Evolutionary conservation across 2,888 invertebrate genomes (phyloP), one percentile per base, ranked within the genome.

Genomic region (Troides aeacus): DNA sequence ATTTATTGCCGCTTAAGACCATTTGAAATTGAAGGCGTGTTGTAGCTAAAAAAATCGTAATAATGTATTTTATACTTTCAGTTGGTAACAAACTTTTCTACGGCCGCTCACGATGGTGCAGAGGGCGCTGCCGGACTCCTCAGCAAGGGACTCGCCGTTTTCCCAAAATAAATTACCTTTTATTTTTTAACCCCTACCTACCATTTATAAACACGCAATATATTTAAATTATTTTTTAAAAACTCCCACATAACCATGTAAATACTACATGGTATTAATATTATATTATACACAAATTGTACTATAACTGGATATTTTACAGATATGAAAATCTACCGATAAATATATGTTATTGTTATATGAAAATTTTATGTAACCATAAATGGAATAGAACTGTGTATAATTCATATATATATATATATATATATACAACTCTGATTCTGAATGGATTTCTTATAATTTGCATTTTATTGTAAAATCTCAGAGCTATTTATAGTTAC

Each of bases 71-170:
- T 21, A 17, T 69, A 36, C 71, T 83, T 78, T 1, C 81, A 93
- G 93, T 71, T 93, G 77, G 80, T 89, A 68, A 79, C 89, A 4
- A 88, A 87, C 75, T 71, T 92, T 21, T 84, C 91, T 0, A 75
- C 86, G 0, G 88, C 86, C 1, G 84, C 87, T 5, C 88, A 92
- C 62, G 90, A 93, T 24, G 93, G 93, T 10, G 86, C 92, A 1
- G 87, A 90, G 59, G 88, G 89, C 53, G 91, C 93, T 1, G 82
- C 88, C 0, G 89, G 90, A 0, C 84, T 93, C 5, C 88, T 94
- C 73, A 93, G 88, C 86, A 94, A 94, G 83, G 93, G 93, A 1
- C 83, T 93, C 58, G 84, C 86, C 23, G 77, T 84, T 62, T 88
- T 90, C 84, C 85, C 86, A 68, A 91, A 92, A 84, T 92, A 90